These are phyloP conservation scores for Onthophagus taurus DNA, from an alignment of 1,140 invertebrate species.

Conservation along the genomic window DNA sequence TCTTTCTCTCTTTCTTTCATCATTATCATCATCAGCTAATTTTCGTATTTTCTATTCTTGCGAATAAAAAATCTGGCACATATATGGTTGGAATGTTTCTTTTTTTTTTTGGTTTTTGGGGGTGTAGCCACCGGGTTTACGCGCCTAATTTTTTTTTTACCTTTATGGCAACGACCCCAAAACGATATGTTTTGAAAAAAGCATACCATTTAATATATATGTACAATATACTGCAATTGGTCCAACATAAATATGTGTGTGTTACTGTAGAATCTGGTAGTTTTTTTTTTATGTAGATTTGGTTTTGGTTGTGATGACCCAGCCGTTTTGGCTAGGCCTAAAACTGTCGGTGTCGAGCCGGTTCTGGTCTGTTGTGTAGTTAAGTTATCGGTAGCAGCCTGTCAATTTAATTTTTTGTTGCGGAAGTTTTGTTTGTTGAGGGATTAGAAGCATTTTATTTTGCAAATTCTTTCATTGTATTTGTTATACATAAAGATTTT, in stretches of 20 bases:
- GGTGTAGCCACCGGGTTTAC: too few relatives aligned
- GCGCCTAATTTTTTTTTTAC: too few relatives aligned
- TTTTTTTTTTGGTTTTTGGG: background rate
- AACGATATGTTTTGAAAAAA: slow-evolving; percentile 39
- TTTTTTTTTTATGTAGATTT: too few relatives aligned
- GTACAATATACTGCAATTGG: slow-evolving; percentile 38
- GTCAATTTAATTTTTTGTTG: too few relatives aligned
- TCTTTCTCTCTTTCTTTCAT: slow-evolving; percentile 5
- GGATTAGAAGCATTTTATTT: slow-evolving; percentile 27
- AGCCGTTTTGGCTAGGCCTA: slow-evolving; percentile 9
- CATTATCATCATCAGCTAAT: slow-evolving; percentile 6
- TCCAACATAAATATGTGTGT: slow-evolving; percentile 42
- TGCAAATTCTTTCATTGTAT: too few relatives aligned
- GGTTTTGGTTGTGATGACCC: slow-evolving; percentile 22
- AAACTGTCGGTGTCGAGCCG: slow-evolving; percentile 41
- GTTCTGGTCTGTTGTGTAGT: slow-evolving; percentile 38
- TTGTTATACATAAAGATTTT: too few relatives aligned
- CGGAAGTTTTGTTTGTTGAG: slow-evolving; percentile 32
- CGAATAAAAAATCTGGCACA: slow-evolving; percentile 42
- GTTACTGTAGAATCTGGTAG: slow-evolving; percentile 35
- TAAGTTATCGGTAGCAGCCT: too few relatives aligned
- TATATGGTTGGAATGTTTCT: slow-evolving; percentile 42
- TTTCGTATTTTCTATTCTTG: slow-evolving; percentile 30
- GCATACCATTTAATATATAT: slow-evolving; percentile 36
- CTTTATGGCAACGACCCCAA: slow-evolving; percentile 16